Conservation (phyloP, 1,140 invertebrate genomes). For the Saxidomus purpurata region DNA sequence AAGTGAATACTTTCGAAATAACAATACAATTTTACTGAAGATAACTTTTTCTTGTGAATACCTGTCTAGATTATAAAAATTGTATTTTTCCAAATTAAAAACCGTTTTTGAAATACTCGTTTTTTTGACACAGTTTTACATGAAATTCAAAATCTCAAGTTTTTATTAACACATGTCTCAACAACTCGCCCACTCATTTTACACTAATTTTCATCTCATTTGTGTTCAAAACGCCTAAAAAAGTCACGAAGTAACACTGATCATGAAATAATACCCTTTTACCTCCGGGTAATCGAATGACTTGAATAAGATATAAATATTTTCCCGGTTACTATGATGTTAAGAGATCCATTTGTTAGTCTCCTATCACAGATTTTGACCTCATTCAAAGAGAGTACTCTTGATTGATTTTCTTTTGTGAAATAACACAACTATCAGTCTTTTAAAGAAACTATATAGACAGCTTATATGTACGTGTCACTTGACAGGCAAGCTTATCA, state of each 20-base stretch:
- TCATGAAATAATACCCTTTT: not conserved
- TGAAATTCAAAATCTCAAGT: no score
- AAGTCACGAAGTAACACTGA: not conserved
- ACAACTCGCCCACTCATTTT: conserved; percentile 2
- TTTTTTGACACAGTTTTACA: no score
- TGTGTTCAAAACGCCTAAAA: not conserved
- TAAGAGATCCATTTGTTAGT: not conserved
- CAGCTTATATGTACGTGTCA: no score
- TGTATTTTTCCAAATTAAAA: no score
- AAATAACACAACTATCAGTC: no score
- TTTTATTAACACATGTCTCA: not conserved
- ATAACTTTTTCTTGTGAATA: no score
- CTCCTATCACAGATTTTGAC: not conserved
- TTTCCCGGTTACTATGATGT: conserved; percentile 49
- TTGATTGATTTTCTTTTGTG: not conserved
- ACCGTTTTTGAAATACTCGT: no score
- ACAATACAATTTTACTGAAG: no score
- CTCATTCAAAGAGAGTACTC: not conserved
- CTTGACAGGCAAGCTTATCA: no score
- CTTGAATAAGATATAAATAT: conserved; percentile 26
- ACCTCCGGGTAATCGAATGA: not conserved
- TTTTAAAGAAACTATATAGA: no score
- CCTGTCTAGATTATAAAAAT: no score
- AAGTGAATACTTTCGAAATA: no score
- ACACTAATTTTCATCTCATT: not conserved